Conservation (phyloP, 2,888 invertebrate species). For the Lacanobia wlatinum region DNA sequence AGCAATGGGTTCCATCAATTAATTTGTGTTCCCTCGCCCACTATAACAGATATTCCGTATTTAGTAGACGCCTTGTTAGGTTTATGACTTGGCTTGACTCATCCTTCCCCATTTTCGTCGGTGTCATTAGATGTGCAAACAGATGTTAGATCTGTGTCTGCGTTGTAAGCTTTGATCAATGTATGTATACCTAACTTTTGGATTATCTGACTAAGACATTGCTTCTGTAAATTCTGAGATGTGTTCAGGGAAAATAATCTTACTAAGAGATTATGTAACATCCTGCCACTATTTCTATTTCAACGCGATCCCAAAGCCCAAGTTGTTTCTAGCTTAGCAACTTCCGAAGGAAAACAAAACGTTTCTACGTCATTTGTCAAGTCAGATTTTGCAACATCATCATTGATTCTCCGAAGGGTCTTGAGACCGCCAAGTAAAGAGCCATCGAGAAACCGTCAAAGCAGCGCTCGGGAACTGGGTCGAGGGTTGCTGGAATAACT, state of each 20-base stretch:
- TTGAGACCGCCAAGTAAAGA: slow-evolving; percentile 62
- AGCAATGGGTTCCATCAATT: slow-evolving; percentile 32
- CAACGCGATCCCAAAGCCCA: background rate
- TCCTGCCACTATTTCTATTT: slow-evolving; percentile 30
- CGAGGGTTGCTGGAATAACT: slow-evolving; percentile 74
- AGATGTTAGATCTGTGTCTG: slow-evolving; percentile 26
- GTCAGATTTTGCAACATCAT: slow-evolving; percentile 39
- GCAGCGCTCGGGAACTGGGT: slow-evolving; percentile 73
- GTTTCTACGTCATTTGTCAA: slow-evolving; percentile 20
- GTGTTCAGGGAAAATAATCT: slow-evolving; percentile 20
- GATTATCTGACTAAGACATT: slow-evolving; percentile 10
- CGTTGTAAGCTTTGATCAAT: slow-evolving; percentile 30
- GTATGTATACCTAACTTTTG: slow-evolving; percentile 27
- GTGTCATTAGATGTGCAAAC: slow-evolving; percentile 33
- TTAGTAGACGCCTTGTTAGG: slow-evolving; percentile 45
- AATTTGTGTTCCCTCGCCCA: slow-evolving; percentile 37
- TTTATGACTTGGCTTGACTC: slow-evolving; percentile 50
- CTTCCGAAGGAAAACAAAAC: slow-evolving; percentile 28
- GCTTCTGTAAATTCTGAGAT: background rate
- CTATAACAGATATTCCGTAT: slow-evolving; percentile 30
- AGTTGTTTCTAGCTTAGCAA: background rate
- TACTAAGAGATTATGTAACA: slow-evolving; percentile 19
- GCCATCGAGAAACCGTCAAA: slow-evolving; percentile 75
- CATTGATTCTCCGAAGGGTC: slow-evolving; percentile 49
- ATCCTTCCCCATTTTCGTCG: slow-evolving; percentile 34